A percentile compares a stretch with the other conserved stretches of the same genome.
Evolutionary conservation across 2,797 vertebrate genomes (phyloP).

Genomic region (Hydrolagus colliei): DNA sequence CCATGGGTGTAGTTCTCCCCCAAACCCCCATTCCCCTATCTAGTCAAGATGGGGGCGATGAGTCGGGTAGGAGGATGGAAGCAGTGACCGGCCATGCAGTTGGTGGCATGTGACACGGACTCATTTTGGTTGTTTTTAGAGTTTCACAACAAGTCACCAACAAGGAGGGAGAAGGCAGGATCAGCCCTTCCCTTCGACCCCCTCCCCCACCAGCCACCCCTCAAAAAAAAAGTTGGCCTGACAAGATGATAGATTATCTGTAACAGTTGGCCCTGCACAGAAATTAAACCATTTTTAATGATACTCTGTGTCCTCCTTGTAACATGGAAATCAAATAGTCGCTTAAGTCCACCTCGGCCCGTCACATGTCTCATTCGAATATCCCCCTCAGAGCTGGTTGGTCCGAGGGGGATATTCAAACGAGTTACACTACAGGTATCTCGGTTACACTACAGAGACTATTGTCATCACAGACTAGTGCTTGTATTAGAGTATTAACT

Average conservation of each 20-base stretch:
- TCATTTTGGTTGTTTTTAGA: too few species aligned
- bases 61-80: too few species aligned
- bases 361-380: conserved; percentile 73
- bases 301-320: conserved; percentile 82
- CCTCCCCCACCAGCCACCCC: conserved; percentile 44
- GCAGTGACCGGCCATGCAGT: too few species aligned
- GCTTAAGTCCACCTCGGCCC: conserved; percentile 80
- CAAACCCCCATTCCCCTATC: conserved; percentile 13
- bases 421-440: conserved; percentile 67
- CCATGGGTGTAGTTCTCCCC: conserved; percentile 31
- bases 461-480: conserved; percentile 89
- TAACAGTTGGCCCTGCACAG: conserved; percentile 82
- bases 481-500: conserved; percentile 68
- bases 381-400: conserved; percentile 73
- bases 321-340: conserved; percentile 87
- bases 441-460: conserved; percentile 86
- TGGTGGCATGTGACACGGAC: too few species aligned
- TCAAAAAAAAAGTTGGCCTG: conserved; percentile 68
- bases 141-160: background rate
- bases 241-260: conserved; percentile 90
- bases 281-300: conserved; percentile 90
- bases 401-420: too few species aligned
- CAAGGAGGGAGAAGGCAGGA: too few species aligned
- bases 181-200: background rate
- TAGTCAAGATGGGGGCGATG: too few species aligned